A percentile compares a stretch with the other conserved stretches of the same genome.
Evolutionary conservation across 2,113 vertebrate genomes (phyloP).

Genomic region (Callospermophilus lateralis): DNA sequence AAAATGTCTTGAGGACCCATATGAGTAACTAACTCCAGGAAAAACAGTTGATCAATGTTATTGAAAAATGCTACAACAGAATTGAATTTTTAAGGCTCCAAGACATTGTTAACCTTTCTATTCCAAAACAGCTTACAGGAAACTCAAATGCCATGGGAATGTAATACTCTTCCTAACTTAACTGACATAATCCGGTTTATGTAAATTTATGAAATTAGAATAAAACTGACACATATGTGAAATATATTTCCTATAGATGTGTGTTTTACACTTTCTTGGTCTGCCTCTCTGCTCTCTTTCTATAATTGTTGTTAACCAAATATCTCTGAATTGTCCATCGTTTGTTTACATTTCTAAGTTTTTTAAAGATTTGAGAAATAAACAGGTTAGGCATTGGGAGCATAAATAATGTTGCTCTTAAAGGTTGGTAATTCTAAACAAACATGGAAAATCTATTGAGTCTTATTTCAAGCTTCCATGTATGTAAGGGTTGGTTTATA

Average conservation of each 20-base stretch:
- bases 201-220: constrained; percentile 5
- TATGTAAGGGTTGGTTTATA: not conserved
- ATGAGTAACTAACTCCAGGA: not conserved
- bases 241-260: not conserved
- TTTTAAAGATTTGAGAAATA: constrained; percentile 19
- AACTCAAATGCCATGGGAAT: not conserved
- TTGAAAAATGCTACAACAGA: not conserved
- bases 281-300: not conserved
- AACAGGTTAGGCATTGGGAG: not conserved
- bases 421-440: not conserved
- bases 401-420: constrained; percentile 1
- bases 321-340: not conserved
- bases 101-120: constrained; percentile 16
- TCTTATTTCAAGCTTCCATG: not conserved
- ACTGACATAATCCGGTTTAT: not conserved
- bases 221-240: not conserved
- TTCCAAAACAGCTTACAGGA: not conserved
- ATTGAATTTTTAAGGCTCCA: constrained; percentile 2
- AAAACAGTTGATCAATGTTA: not conserved
- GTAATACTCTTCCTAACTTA: not conserved
- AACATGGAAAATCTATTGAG: not conserved
- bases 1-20: not conserved
- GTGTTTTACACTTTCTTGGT: not conserved
- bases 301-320: not conserved
- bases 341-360: not conserved